phyloP scores from a whole-genome alignment of 2,113 vertebrate species.

The Gnathonemus longibarbis region DNA sequence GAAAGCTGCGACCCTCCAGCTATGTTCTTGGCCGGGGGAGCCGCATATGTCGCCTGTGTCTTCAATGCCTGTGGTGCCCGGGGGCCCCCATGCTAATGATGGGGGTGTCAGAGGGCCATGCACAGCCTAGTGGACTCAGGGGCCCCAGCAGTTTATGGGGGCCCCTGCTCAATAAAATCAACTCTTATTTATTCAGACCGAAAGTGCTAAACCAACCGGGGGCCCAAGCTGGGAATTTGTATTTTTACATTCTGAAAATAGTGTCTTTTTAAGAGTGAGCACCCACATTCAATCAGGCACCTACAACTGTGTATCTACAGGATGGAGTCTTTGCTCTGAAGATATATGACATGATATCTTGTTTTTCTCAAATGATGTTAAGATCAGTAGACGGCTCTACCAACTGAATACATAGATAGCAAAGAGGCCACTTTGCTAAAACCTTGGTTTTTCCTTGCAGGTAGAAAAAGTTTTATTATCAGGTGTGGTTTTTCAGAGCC shows the following conservation, averaged over 20 bases:
- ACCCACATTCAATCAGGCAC: background rate
- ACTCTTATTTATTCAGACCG: background rate
- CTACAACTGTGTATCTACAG: background rate
- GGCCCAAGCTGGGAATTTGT: background rate
- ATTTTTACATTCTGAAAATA: background rate
- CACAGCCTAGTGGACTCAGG: background rate
- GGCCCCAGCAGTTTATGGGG: background rate
- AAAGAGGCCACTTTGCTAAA: background rate
- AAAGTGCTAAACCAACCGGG: background rate
- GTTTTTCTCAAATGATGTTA: background rate
- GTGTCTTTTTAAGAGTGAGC: background rate
- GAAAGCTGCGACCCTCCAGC: background rate
- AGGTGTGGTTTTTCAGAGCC: background rate
- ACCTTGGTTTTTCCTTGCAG: background rate
- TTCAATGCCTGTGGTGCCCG: background rate
- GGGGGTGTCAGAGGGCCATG: background rate
- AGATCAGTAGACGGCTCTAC: background rate
- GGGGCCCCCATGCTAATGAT: background rate
- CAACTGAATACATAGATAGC: background rate
- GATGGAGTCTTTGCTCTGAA: background rate
- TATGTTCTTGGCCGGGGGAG: background rate
- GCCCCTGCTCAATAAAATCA: background rate
- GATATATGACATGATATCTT: background rate
- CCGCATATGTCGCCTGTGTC: background rate
- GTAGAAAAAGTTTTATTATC: background rate